Evolutionary conservation across 2,113 vertebrate genomes (phyloP).

Genomic region (Oxyura jamaicensis): DNA sequence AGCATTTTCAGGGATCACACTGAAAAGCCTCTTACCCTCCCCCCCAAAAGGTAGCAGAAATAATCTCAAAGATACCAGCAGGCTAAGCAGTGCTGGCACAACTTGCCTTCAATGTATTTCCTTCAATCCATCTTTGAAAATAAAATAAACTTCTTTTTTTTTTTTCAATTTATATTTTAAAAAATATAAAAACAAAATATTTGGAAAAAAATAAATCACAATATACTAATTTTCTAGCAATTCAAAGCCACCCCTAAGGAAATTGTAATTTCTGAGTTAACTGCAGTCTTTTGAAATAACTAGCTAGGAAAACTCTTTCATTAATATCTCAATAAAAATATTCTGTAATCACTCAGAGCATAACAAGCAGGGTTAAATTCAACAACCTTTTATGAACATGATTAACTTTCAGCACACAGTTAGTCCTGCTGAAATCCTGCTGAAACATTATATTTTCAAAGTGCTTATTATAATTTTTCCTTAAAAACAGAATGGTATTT

Average conservation of each 20-base stretch:
- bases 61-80: constrained; percentile 31
- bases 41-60: constrained; percentile 27
- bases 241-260: background rate
- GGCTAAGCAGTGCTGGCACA: constrained; percentile 1
- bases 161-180: background rate
- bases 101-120: background rate
- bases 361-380: background rate
- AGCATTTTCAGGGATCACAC: constrained; percentile 51
- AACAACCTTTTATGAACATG: background rate
- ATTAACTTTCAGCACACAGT: background rate
- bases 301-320: background rate
- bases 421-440: background rate
- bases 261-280: background rate
- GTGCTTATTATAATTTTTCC: background rate
- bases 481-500: background rate
- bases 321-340: background rate
- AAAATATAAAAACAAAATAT: background rate
- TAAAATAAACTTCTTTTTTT: background rate
- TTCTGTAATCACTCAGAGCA: background rate
- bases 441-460: background rate
- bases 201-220: background rate
- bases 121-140: background rate
- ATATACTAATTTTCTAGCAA: background rate
- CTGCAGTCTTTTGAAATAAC: background rate
- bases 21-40: background rate